Evolutionary conservation across 2,113 vertebrate genomes (phyloP).

Genomic region (Plecotus auritus): DNA sequence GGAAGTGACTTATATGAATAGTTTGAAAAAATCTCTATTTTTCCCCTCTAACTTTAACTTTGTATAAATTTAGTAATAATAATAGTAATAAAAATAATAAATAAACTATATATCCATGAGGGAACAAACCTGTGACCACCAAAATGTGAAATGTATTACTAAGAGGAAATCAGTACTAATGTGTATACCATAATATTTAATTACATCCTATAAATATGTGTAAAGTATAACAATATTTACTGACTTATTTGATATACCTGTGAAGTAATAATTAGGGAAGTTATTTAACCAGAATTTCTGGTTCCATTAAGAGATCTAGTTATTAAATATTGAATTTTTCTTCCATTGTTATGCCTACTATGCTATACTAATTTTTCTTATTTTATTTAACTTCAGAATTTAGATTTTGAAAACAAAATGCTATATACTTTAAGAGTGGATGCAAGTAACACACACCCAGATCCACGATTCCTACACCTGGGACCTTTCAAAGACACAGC

Average conservation of each 20-base stretch:
- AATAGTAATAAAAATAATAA: background rate
- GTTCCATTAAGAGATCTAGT: background rate
- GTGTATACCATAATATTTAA: background rate
- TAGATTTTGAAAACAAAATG: slow-evolving; percentile 96
- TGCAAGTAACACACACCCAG: slow-evolving; percentile 91
- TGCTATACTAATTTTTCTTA: slow-evolving; percentile 29
- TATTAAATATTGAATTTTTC: background rate
- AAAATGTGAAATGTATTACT: background rate
- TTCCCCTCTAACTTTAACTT: background rate
- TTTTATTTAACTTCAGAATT: slow-evolving; percentile 80
- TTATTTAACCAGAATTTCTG: background rate
- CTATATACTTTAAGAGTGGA: slow-evolving; percentile 91
- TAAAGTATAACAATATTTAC: background rate
- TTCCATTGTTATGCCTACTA: background rate
- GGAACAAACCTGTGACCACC: background rate
- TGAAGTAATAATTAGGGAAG: background rate
- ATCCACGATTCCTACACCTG: slow-evolving; percentile 89
- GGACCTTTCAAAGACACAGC: slow-evolving; percentile 94
- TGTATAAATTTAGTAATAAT: background rate
- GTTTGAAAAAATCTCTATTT: background rate
- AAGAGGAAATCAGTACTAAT: background rate
- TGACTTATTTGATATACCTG: background rate
- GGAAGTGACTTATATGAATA: background rate
- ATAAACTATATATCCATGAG: background rate
- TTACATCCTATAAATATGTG: background rate